These are phyloP conservation scores for Cephalotes varians DNA, from an alignment of 2,888 invertebrate genomes.

Conservation along the genomic window DNA sequence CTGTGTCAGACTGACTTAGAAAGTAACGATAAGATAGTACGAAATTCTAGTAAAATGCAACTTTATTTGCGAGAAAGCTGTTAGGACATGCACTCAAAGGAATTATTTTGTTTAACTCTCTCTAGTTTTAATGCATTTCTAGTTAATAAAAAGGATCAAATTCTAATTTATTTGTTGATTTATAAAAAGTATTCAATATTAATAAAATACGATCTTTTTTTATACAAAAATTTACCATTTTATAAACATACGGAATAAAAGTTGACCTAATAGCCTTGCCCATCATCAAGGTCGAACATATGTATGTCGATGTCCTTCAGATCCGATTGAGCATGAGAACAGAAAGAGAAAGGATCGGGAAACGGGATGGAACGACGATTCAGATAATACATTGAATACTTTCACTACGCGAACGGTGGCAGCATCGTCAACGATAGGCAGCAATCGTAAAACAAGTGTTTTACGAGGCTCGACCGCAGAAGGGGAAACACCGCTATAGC, in stretches of 20 bases:
- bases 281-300: conserved; percentile 37
- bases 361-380: conserved; percentile 48
- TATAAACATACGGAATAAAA: neutral
- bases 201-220: neutral
- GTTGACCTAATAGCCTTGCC: conserved; percentile 8
- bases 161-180: neutral
- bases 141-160: neutral
- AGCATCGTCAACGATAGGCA: conserved; percentile 82
- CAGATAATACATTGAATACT: conserved; percentile 67
- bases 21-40: neutral
- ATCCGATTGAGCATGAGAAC: conserved; percentile 19
- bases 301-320: conserved; percentile 29
- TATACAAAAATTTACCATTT: neutral
- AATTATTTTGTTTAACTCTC: neutral
- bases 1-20: conserved; percentile 1
- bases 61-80: neutral
- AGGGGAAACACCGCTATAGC: conserved; percentile 65
- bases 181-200: neutral
- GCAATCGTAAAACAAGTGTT: conserved; percentile 85
- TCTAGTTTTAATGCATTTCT: neutral
- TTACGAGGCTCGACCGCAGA: conserved; percentile 81
- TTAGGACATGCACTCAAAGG: neutral
- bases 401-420: conserved; percentile 73
- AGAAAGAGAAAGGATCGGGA: conserved; percentile 42
- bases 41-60: neutral